A percentile compares a stretch with the other conserved stretches of the same genome.
These are phyloP conservation scores for Gallinago paraguaiae DNA, from an alignment of 2,113 vertebrate genomes.

Conservation along the genomic window DNA sequence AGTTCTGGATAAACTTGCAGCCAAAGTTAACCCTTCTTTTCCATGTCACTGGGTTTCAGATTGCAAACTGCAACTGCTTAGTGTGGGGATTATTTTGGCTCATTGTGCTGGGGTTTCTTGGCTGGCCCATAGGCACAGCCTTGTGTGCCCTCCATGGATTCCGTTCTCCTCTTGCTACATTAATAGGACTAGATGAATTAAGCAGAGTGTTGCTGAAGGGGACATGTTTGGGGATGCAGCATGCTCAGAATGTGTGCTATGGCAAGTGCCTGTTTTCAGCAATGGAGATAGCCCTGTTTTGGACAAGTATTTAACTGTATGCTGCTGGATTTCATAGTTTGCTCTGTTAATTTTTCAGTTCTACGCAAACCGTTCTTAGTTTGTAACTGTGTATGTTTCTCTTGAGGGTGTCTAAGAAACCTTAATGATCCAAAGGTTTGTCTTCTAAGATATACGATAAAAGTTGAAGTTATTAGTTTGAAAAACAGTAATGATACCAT, in stretches of 20 bases:
- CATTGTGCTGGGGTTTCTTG: conserved; percentile 40
- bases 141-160: conserved; percentile 77
- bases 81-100: neutral
- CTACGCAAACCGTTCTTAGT: neutral
- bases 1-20: neutral
- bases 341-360: neutral
- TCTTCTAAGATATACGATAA: neutral
- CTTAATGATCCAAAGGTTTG: neutral
- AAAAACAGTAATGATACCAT: neutral
- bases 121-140: conserved; percentile 75
- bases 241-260: conserved; percentile 68
- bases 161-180: conserved; percentile 71
- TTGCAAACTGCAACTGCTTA: neutral
- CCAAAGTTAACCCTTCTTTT: conserved; percentile 1
- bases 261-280: conserved; percentile 68
- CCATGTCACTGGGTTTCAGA: neutral
- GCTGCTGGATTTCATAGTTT: neutral
- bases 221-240: conserved; percentile 69
- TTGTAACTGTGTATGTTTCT: neutral
- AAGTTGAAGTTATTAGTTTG: neutral
- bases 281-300: neutral
- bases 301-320: neutral
- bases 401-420: neutral
- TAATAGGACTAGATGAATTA: conserved; percentile 72
- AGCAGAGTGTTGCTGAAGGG: conserved; percentile 72